These are phyloP conservation scores for Agrochola lota DNA, from an alignment of 2,888 invertebrate species.

Conservation along the genomic window DNA sequence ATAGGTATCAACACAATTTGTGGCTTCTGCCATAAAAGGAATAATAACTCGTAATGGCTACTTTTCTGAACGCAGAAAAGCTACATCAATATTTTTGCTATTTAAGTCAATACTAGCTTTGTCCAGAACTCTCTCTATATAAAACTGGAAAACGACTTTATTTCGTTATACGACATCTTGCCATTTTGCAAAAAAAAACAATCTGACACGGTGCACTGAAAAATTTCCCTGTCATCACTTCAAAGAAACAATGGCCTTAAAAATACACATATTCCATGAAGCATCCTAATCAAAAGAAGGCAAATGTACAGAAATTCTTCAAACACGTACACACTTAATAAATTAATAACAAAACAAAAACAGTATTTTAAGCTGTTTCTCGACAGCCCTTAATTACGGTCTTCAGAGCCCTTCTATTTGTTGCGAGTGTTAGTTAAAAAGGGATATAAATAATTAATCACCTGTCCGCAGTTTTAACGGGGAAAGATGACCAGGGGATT, in stretches of 20 bases:
- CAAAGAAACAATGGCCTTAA: background rate
- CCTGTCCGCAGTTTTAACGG: slow-evolving; percentile 52
- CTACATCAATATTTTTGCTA: background rate
- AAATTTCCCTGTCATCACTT: background rate
- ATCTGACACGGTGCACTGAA: background rate
- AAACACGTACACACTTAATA: slow-evolving; percentile 18
- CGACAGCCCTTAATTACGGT: slow-evolving; percentile 53
- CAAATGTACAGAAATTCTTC: background rate
- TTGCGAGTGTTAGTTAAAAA: slow-evolving; percentile 60
- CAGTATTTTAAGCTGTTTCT: slow-evolving; percentile 37
- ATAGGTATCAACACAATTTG: background rate
- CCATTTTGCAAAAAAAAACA: background rate
- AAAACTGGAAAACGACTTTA: background rate
- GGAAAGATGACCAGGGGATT: slow-evolving; percentile 27
- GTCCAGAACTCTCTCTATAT: background rate
- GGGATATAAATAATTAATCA: slow-evolving; percentile 63
- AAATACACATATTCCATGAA: background rate
- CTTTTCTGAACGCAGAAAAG: background rate
- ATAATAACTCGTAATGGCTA: background rate
- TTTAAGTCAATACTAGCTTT: background rate
- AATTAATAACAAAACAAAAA: slow-evolving; percentile 40
- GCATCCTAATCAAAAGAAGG: slow-evolving; percentile 11
- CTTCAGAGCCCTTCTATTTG: slow-evolving; percentile 47
- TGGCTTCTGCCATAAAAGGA: background rate
- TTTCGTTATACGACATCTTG: background rate